These are phyloP conservation scores for Hecatera dysodea DNA, from an alignment of 2,888 invertebrate species.

Conservation along the genomic window DNA sequence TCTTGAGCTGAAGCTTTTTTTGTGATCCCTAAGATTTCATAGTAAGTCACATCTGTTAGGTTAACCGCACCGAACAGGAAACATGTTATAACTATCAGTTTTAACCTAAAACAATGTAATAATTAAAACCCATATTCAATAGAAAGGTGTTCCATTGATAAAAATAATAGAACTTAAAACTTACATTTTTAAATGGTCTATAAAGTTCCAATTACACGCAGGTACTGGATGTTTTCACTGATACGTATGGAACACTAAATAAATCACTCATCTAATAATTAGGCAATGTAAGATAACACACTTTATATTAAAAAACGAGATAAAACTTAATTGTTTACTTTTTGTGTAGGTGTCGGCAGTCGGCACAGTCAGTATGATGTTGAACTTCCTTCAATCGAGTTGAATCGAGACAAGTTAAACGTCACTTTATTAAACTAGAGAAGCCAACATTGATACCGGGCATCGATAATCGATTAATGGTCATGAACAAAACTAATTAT, in stretches of 20 bases:
- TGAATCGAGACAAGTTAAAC: neutral
- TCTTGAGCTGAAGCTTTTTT: conserved; percentile 93
- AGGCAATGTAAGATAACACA: conserved; percentile 62
- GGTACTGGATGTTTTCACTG: conserved; percentile 12
- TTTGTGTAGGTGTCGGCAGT: conserved; percentile 74
- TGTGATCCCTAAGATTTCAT: conserved; percentile 92
- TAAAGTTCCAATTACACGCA: neutral
- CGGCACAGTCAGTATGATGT: conserved; percentile 46
- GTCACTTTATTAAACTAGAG: conserved; percentile 12
- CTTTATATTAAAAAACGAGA: conserved; percentile 64
- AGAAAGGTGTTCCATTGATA: conserved; percentile 7
- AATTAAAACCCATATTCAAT: neutral
- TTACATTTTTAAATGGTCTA: conserved; percentile 57
- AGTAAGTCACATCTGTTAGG: conserved; percentile 85
- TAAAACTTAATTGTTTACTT: conserved; percentile 75
- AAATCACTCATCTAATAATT: conserved; percentile 51
- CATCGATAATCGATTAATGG: conserved; percentile 28
- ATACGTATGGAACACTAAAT: conserved; percentile 10
- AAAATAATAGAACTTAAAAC: conserved; percentile 38
- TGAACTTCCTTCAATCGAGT: neutral
- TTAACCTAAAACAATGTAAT: conserved; percentile 74
- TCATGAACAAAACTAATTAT: conserved; percentile 35
- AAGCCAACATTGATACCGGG: conserved; percentile 6
- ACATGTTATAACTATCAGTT: conserved; percentile 69
- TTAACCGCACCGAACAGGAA: conserved; percentile 74